Evolutionary conservation across 2,113 vertebrate species (phyloP).

Genomic region (Pomatorhinus ruficollis): DNA sequence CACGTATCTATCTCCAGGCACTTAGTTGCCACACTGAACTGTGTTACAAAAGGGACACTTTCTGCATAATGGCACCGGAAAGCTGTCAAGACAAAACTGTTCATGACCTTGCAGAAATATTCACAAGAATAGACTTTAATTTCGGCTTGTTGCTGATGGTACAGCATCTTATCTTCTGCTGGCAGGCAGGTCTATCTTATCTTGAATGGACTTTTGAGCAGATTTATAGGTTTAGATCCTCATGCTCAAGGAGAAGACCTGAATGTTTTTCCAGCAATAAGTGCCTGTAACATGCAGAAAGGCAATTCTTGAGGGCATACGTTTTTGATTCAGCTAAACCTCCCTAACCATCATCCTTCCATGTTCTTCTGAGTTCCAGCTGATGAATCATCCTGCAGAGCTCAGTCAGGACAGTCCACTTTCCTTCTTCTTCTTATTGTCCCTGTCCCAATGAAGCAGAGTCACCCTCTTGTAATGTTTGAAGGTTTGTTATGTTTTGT

Average conservation of each 20-base stretch:
- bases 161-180: background rate
- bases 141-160: background rate
- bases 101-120: background rate
- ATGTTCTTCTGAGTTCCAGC: constrained; percentile 51
- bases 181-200: background rate
- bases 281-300: background rate
- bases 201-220: background rate
- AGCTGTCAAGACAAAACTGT: background rate
- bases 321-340: constrained; percentile 10
- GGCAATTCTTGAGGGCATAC: background rate
- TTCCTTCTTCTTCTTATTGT: constrained; percentile 18
- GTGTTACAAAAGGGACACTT: background rate
- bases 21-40: background rate
- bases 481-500: constrained; percentile 22
- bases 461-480: constrained; percentile 37
- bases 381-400: constrained; percentile 33
- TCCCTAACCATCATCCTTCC: constrained; percentile 7
- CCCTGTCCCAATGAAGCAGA: constrained; percentile 31
- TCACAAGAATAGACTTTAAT: background rate
- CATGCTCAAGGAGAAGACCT: background rate
- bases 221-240: background rate
- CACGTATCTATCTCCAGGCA: background rate
- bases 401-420: background rate
- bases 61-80: background rate
- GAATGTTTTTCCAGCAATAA: background rate